Evolutionary conservation across 1,140 invertebrate species (phyloP).

Genomic region (Drosophila ironensis): DNA sequence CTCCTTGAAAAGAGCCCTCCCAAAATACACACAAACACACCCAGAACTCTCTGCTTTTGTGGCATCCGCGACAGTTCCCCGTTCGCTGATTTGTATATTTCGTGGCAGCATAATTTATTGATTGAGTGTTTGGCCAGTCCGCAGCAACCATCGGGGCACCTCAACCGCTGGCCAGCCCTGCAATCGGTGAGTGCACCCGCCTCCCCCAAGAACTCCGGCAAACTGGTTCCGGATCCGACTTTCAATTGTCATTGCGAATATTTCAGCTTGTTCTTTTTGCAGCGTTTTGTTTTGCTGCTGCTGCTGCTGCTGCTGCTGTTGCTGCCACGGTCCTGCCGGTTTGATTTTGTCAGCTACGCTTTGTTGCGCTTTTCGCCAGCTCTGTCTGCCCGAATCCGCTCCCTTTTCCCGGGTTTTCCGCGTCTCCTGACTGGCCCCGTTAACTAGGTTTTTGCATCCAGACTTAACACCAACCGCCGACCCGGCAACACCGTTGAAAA

Average conservation of each 20-base stretch:
- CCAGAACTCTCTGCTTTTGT: constrained; percentile 3
- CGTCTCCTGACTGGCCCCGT: constrained; percentile 17
- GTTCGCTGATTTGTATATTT: constrained; percentile 75
- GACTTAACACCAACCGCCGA: constrained; percentile 16
- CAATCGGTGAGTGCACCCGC: no score
- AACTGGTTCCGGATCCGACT: constrained; percentile 42
- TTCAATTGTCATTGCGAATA: constrained; percentile 65
- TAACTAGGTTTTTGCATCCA: constrained; percentile 41
- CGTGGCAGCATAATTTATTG: constrained; percentile 78
- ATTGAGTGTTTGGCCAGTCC: constrained; percentile 73
- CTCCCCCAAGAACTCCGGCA: neutral
- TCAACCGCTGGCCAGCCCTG: neutral
- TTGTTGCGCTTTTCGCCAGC: constrained; percentile 76
- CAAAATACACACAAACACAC: neutral
- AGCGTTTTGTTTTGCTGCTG: constrained; percentile 39
- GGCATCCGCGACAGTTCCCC: constrained; percentile 31
- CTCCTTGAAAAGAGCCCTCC: neutral
- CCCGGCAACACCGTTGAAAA: constrained; percentile 56
- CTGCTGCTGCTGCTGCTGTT: constrained; percentile 14
- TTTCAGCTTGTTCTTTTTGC: constrained; percentile 40
- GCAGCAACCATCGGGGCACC: constrained; percentile 20
- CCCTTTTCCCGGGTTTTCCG: neutral
- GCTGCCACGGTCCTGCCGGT: constrained; percentile 28
- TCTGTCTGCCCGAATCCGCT: constrained; percentile 12
- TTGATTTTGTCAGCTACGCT: constrained; percentile 78